phyloP scores from a whole-genome alignment of 2,113 vertebrate species.

The Antechinus stuartii region DNA sequence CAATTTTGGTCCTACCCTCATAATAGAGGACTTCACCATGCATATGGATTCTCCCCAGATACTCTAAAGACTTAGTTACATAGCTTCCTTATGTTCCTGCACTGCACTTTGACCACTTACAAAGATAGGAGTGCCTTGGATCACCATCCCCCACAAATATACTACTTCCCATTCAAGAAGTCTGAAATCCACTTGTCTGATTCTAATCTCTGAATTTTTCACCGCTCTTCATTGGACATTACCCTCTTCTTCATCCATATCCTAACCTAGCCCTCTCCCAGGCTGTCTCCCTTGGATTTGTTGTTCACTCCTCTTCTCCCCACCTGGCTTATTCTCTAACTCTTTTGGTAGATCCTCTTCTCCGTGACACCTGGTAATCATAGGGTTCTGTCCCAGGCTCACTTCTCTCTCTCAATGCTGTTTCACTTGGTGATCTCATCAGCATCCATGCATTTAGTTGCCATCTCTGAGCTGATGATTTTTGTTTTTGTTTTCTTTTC shows the following conservation, averaged over 20 bases:
- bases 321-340: not conserved
- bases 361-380: not conserved
- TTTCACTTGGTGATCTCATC: not conserved
- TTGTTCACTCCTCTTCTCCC: not conserved
- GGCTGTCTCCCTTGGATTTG: not conserved
- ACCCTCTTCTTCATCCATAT: not conserved
- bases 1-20: not conserved
- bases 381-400: not conserved
- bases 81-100: not conserved
- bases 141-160: not conserved
- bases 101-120: not conserved
- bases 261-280: not conserved
- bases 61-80: not conserved
- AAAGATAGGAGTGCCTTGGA: not conserved
- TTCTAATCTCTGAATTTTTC: not conserved
- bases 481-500: not conserved
- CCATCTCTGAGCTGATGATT: not conserved
- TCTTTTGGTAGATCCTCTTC: not conserved
- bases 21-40: too few relatives aligned
- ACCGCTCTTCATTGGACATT: not conserved
- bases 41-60: not conserved
- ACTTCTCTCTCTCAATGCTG: not conserved
- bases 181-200: not conserved
- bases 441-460: not conserved
- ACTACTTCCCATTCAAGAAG: not conserved